Evolutionary conservation across 2,888 invertebrate species (phyloP).

Genomic region (Tachina lurida): DNA sequence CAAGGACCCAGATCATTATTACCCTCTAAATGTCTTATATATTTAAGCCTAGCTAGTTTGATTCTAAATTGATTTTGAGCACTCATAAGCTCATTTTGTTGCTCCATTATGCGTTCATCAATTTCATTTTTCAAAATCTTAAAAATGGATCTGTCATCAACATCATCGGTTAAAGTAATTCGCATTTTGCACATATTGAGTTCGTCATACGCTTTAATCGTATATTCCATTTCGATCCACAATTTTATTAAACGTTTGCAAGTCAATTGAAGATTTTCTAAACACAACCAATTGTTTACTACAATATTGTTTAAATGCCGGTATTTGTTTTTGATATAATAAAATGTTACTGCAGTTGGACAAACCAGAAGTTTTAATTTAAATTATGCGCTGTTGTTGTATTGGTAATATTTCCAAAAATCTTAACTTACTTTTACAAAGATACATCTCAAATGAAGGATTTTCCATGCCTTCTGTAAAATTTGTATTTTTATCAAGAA

Average conservation of each 20-base stretch:
- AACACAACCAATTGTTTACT: constrained; percentile 80
- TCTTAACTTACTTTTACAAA: constrained; percentile 83
- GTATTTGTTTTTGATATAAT: constrained; percentile 81
- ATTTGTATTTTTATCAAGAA: constrained; percentile 82
- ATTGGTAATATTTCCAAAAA: neutral
- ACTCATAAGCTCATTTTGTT: constrained; percentile 73
- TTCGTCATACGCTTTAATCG: constrained; percentile 87
- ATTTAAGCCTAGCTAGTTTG: constrained; percentile 85
- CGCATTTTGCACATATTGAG: constrained; percentile 88
- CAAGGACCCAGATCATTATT: constrained; percentile 86
- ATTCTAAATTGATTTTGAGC: constrained; percentile 78
- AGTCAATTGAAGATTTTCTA: constrained; percentile 87
- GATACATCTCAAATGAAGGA: constrained; percentile 85
- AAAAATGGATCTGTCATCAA: constrained; percentile 76
- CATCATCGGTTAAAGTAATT: constrained; percentile 75
- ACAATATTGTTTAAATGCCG: constrained; percentile 65
- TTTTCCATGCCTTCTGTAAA: constrained; percentile 86
- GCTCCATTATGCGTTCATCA: constrained; percentile 73
- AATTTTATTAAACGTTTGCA: constrained; percentile 82
- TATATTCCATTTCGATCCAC: constrained; percentile 82
- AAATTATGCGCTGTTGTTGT: neutral
- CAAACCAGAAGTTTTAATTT: neutral
- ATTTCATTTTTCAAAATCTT: constrained; percentile 76
- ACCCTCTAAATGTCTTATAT: constrained; percentile 85
- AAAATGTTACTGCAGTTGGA: constrained; percentile 79